Evolutionary conservation across 1,140 invertebrate genomes (phyloP), one percentile per base, ranked within the genome.

Genomic region (Zaprionus ornatus): DNA sequence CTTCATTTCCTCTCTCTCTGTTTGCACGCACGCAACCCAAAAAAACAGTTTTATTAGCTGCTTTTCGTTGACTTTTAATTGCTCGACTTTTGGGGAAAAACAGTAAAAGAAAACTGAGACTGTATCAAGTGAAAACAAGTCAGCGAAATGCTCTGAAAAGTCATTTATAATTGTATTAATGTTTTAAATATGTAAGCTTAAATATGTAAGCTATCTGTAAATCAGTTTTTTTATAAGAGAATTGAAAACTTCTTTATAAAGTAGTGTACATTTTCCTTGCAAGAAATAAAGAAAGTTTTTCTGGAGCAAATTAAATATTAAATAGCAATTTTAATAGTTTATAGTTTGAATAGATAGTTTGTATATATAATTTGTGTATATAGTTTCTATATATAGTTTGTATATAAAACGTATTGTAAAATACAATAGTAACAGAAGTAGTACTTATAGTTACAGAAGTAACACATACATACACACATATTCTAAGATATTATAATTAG

Each of bases 21-120:
- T 60, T n/a, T n/a, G 9, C 25, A 13, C 48, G 45, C 68, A 75
- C 68, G 73, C 73, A 75, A 71, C 45, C 45, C 68, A 60, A 23
- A 61, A 69, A 69, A 56, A 55, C 29, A 25, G 57, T 69, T 69
- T 48, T 40, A 57, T 37, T 74, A 21, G 29, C 25, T 17, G 52
- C 17, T 37, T 56, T 71, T 71, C 59, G 17, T 27, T 75, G 60
- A 23, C 42, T 76, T 72, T 76, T 72, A 76, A 64, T 76, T 65
- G 74, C 42, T 65, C 45, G 42, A 65, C 66, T 63, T 74, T 45
- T 35, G 3, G 1, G 35, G 15, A 15, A 50, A 50, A 21, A 32
- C 4, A 45, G 3, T 23, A 68, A 50, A n/a, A 45, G 21, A 62
- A 56, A 56, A 56, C 15, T 6, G 29, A n/a, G 50, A 70, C n/a